phyloP scores from a whole-genome alignment of 1,140 invertebrate genomes.

The Tenebrio molitor region DNA sequence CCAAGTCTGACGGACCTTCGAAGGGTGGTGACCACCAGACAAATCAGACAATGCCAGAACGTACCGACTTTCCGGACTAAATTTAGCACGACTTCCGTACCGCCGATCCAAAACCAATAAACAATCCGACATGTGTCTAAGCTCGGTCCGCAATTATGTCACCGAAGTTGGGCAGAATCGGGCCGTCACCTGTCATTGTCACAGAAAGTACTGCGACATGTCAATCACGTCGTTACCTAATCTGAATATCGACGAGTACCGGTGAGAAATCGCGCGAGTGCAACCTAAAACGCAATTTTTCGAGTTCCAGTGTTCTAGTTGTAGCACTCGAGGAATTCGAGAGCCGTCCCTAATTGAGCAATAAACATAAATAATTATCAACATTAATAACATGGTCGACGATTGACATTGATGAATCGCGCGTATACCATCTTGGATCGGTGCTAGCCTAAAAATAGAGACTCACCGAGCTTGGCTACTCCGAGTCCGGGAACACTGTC shows the following conservation, averaged over 20 bases:
- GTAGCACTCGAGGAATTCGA: constrained; percentile 6
- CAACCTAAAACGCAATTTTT: constrained; percentile 6
- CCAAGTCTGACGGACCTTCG: too few relatives aligned
- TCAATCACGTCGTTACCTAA: constrained; percentile 18
- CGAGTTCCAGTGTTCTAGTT: constrained; percentile 19
- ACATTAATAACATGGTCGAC: constrained; percentile 35
- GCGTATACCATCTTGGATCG: constrained; percentile 18
- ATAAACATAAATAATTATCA: constrained; percentile 41
- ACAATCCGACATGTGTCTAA: constrained; percentile 5
- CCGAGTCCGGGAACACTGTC: not conserved
- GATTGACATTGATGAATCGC: constrained; percentile 36
- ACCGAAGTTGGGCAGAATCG: constrained; percentile 11
- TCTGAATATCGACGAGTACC: constrained; percentile 26
- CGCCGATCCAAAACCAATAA: constrained; percentile 29
- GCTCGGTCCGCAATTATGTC: constrained; percentile 2
- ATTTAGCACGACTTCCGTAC: constrained; percentile 29
- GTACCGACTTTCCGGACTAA: constrained; percentile 13
- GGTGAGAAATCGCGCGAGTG: constrained; percentile 3
- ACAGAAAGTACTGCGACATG: not conserved
- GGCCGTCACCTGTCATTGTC: constrained; percentile 33
- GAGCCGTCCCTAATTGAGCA: constrained; percentile 32
- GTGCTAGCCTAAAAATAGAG: constrained; percentile 4
- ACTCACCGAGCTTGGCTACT: not conserved
- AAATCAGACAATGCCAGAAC: too few relatives aligned
- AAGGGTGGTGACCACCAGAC: too few relatives aligned